These are phyloP conservation scores for Phallusia fumigata DNA, from an alignment of 23 tunicate species.

Conservation along the genomic window DNA sequence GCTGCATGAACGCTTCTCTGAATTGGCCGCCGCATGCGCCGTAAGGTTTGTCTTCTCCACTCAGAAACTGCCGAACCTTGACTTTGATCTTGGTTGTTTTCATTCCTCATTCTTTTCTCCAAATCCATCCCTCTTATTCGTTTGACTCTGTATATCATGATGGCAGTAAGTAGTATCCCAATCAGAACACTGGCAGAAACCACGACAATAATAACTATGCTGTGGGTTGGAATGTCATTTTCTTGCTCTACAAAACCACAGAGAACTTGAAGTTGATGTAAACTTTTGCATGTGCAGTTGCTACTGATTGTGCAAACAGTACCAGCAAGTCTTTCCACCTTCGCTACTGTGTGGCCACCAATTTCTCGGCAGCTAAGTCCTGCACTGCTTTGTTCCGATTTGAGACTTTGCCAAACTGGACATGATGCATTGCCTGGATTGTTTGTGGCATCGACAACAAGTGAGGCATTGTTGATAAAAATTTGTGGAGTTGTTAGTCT, in stretches of 20 bases:
- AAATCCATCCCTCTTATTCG: constrained; percentile 3
- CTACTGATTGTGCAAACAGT: constrained; percentile 7
- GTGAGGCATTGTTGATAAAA: neutral
- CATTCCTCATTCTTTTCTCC: neutral
- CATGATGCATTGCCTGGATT: constrained; percentile 9
- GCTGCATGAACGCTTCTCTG: neutral
- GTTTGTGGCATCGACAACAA: neutral
- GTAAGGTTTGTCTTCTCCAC: constrained; percentile 18
- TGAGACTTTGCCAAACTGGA: neutral
- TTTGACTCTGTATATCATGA: constrained; percentile 9
- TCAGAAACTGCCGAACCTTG: neutral
- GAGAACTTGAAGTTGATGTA: neutral
- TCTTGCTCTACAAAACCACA: neutral
- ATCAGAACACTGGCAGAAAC: neutral
- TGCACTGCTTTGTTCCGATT: neutral
- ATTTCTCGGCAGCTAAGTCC: neutral
- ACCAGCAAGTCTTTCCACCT: neutral
- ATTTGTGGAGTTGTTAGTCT: neutral
- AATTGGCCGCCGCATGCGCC: neutral
- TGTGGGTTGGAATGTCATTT: neutral
- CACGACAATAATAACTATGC: neutral
- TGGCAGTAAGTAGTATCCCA: neutral
- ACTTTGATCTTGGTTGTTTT: neutral
- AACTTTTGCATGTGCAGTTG: neutral
- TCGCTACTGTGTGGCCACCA: neutral